A percentile compares a stretch with the other conserved stretches of the same genome.
Conservation (phyloP, 2,888 invertebrate species). For the Lepetodrilus schrolli region DNA sequence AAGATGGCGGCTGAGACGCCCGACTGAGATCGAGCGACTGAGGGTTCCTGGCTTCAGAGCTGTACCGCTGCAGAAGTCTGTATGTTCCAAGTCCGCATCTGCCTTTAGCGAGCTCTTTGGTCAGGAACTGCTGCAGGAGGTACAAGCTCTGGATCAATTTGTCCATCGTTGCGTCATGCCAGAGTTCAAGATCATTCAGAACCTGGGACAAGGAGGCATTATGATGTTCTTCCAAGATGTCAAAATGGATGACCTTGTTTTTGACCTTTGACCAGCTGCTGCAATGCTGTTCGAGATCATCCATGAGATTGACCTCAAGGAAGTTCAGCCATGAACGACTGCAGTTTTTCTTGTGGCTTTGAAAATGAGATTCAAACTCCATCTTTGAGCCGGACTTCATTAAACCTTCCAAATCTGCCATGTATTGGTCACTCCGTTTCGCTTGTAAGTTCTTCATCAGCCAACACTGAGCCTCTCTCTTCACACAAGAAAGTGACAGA, state of each 20-base stretch:
- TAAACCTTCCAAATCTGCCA: background rate
- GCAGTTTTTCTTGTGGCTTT: background rate
- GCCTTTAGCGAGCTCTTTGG: background rate
- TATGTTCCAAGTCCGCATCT: background rate
- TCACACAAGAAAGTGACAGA: background rate
- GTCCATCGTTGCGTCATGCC: background rate
- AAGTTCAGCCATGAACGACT: background rate
- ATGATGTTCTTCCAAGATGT: background rate
- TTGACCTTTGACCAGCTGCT: background rate
- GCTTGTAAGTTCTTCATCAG: background rate
- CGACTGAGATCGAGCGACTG: background rate
- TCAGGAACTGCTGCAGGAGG: background rate
- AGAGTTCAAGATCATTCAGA: background rate
- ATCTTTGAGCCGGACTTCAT: background rate
- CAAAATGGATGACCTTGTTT: background rate
- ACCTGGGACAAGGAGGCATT: background rate
- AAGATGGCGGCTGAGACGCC: background rate
- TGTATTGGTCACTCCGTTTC: background rate
- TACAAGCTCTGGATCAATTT: background rate
- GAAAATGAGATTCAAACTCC: background rate
- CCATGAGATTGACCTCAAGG: background rate
- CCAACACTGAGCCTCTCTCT: background rate
- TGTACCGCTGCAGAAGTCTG: background rate
- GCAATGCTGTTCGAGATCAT: background rate
- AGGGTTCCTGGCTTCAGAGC: background rate